These are phyloP conservation scores for Stictonetta naevosa DNA, from an alignment of 2,113 vertebrate species.

Conservation along the genomic window DNA sequence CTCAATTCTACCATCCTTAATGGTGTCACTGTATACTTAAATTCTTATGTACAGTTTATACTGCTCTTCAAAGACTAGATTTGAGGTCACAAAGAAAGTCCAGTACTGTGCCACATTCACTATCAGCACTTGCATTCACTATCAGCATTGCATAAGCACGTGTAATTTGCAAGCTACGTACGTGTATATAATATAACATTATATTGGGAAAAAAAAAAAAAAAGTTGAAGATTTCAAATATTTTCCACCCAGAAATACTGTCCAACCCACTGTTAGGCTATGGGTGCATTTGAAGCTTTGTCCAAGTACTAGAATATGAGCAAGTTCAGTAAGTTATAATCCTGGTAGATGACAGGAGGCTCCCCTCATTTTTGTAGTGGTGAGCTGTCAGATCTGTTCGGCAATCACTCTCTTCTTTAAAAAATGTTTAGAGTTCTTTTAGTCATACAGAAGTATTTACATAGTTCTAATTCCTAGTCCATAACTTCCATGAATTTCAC, in stretches of 20 bases:
- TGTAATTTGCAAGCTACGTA: not conserved
- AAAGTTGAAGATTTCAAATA: not conserved
- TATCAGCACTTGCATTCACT: rapidly evolving
- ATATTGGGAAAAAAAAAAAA: not conserved
- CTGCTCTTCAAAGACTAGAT: not conserved
- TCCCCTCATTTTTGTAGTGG: not conserved
- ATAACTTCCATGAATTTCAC: not conserved
- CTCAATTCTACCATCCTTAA: not conserved
- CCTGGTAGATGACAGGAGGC: not conserved
- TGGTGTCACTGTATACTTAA: not conserved
- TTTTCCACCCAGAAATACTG: not conserved
- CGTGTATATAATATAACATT: not conserved
- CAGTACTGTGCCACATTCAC: not conserved
- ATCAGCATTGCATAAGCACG: not conserved
- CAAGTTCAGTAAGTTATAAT: not conserved
- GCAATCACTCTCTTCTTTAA: not conserved
- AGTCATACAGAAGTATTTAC: not conserved
- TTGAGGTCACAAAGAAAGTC: not conserved
- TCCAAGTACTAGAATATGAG: not conserved
- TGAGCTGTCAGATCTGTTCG: not conserved
- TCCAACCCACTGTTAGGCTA: not conserved
- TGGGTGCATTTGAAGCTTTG: not conserved
- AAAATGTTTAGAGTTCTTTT: not conserved
- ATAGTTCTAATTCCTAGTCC: not conserved
- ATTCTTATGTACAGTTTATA: not conserved